Percentiles rank a stretch among this genome's conserved stretches.
phyloP scores from a whole-genome alignment of 2,113 vertebrate genomes.

The Megaceryle maxima region DNA sequence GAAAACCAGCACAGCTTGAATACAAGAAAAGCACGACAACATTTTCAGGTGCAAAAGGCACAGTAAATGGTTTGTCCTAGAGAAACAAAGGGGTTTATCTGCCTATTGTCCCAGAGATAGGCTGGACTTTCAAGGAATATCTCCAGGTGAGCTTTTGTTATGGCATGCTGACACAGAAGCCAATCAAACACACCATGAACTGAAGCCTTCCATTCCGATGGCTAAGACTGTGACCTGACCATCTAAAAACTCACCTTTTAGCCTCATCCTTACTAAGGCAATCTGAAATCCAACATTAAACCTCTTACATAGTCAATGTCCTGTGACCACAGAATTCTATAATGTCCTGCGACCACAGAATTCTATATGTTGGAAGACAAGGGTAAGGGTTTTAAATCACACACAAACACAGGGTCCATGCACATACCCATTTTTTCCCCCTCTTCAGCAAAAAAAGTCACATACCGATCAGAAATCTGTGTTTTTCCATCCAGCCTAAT shows the following conservation, averaged over 20 bases:
- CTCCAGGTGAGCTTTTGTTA: neutral
- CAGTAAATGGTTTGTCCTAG: neutral
- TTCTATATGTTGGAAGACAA: neutral
- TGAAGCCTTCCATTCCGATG: neutral
- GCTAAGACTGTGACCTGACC: neutral
- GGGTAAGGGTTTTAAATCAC: neutral
- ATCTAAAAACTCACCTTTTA: neutral
- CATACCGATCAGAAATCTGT: conserved; percentile 88
- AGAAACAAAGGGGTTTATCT: neutral
- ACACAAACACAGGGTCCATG: neutral
- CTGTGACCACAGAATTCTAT: neutral
- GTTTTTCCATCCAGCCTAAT: conserved; percentile 93
- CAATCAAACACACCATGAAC: neutral
- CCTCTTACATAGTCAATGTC: neutral
- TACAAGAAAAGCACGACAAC: neutral
- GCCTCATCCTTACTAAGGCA: neutral
- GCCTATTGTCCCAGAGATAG: neutral
- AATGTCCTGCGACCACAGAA: neutral
- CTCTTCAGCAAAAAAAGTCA: neutral
- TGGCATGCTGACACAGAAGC: neutral
- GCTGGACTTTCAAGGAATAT: neutral
- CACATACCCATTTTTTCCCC: neutral
- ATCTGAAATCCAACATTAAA: neutral
- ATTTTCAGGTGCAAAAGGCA: neutral
- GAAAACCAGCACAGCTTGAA: neutral